Evolutionary conservation across 2,797 vertebrate species (phyloP).

Genomic region (Nannoperca obscura): DNA sequence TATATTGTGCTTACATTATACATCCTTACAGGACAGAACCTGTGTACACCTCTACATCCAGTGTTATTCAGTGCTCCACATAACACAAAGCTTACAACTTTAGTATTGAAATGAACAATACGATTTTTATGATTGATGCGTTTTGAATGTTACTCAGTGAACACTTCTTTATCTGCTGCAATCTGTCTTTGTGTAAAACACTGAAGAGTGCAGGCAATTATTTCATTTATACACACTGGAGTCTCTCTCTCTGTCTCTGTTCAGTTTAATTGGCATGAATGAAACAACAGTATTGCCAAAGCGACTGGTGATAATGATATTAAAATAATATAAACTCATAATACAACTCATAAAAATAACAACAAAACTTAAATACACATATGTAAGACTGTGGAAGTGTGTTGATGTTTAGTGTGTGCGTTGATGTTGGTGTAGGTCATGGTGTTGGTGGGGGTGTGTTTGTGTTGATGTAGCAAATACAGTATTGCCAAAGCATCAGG

Average conservation of each 20-base stretch:
- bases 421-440: no score
- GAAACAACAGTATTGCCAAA: no score
- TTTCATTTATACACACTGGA: neutral
- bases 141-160: conserved; percentile 10
- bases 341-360: no score
- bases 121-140: neutral
- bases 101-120: neutral
- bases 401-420: no score
- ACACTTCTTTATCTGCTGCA: neutral
- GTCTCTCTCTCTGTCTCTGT: neutral
- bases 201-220: neutral
- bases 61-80: neutral
- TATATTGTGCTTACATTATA: neutral
- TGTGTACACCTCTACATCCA: neutral
- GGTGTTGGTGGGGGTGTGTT: no score
- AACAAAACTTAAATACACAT: no score
- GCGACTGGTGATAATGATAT: no score
- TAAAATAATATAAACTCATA: no score
- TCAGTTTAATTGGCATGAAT: no score
- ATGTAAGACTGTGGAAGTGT: no score
- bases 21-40: neutral
- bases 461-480: no score
- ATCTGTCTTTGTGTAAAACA: conserved; percentile 10
- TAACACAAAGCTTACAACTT: neutral
- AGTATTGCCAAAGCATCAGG: no score